phyloP scores from a whole-genome alignment of 2,888 invertebrate species.

The Amphiduros pacificus region DNA sequence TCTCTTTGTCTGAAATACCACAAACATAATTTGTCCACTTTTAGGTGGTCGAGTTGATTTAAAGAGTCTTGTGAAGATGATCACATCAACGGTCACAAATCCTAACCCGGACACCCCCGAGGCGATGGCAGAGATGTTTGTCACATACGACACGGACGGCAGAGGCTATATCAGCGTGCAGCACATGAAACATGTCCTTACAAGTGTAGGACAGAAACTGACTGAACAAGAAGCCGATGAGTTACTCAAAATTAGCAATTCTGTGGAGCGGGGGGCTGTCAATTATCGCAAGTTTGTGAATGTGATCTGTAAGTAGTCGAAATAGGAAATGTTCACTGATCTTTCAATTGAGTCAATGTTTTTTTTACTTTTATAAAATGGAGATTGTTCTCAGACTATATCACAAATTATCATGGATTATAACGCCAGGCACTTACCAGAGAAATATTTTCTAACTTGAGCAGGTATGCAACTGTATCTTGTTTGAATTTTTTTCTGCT shows the following conservation, averaged over 20 bases:
- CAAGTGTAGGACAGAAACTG: neutral
- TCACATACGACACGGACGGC: neutral
- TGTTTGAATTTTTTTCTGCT: too few relatives aligned
- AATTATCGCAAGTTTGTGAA: neutral
- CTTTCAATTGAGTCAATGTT: too few relatives aligned
- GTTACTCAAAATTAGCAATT: neutral
- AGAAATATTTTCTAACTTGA: too few relatives aligned
- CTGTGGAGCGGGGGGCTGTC: neutral
- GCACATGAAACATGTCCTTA: conserved; percentile 1
- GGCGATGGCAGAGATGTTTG: neutral
- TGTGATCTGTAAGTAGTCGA: too few relatives aligned
- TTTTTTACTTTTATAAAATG: too few relatives aligned
- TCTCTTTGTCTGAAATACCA: neutral
- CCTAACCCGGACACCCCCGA: neutral
- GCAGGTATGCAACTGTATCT: too few relatives aligned
- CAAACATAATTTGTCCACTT: neutral
- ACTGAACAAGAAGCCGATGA: neutral
- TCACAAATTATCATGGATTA: too few relatives aligned
- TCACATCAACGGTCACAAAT: neutral
- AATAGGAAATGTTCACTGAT: too few relatives aligned
- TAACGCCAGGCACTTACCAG: too few relatives aligned
- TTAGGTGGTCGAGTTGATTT: neutral
- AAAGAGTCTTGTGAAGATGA: neutral
- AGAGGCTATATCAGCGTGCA: neutral
- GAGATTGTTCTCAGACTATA: too few relatives aligned